Evolutionary conservation across 2,888 invertebrate species (phyloP).

Genomic region (Pyrrhia umbra): DNA sequence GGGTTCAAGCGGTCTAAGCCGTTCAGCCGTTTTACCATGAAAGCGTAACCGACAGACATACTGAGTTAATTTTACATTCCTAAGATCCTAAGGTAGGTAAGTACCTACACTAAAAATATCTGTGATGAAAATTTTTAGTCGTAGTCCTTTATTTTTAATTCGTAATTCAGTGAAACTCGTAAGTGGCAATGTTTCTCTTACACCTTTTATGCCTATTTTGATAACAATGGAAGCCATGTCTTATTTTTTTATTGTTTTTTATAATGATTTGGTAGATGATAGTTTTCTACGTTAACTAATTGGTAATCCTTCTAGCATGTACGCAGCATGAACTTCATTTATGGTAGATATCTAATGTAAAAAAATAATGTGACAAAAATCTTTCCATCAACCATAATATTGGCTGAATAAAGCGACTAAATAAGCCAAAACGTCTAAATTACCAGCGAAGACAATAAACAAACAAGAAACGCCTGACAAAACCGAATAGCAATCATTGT

Average conservation of each 20-base stretch:
- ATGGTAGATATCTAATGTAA: no score
- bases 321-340: no score
- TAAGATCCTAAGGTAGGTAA: no score
- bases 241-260: neutral
- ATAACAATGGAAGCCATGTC: neutral
- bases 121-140: neutral
- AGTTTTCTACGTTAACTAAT: neutral
- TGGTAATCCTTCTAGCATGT: no score
- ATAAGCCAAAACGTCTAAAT: conserved; percentile 10
- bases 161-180: neutral
- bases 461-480: conserved; percentile 36
- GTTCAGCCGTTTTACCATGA: no score
- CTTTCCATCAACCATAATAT: conserved; percentile 8
- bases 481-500: conserved; percentile 39
- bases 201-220: neutral
- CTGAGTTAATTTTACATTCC: no score
- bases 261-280: neutral
- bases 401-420: conserved; percentile 3
- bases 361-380: no score
- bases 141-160: neutral
- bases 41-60: no score
- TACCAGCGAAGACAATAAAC: conserved; percentile 20
- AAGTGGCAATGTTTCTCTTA: neutral
- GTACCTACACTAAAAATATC: no score
- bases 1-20: no score